Conservation (phyloP, 35 echinoderm and acorn worm genomes). For the Heliocidaris tuberculata region DNA sequence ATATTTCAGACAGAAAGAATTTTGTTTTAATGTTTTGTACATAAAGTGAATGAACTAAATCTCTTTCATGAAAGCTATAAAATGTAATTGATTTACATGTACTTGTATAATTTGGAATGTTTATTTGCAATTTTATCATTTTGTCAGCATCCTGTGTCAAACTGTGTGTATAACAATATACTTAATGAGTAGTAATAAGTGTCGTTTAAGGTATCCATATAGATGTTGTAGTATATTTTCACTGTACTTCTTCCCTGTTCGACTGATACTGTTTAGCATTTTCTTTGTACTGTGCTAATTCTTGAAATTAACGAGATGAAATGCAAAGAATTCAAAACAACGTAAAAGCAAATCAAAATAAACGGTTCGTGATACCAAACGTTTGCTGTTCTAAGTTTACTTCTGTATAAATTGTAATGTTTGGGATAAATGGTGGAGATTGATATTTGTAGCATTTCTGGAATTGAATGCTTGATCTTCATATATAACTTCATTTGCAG, state of each 20-base stretch:
- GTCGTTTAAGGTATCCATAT: not conserved
- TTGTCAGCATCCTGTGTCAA: not conserved
- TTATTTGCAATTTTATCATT: not conserved
- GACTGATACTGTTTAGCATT: not conserved
- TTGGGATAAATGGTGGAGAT: not conserved
- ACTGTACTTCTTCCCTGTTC: not conserved
- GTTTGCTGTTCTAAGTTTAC: not conserved
- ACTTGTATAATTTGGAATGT: not conserved
- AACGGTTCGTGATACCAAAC: not conserved
- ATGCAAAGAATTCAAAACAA: not conserved
- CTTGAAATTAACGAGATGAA: not conserved
- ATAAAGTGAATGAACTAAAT: not conserved
- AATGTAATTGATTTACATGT: not conserved
- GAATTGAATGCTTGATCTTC: too few species aligned
- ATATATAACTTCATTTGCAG: too few species aligned
- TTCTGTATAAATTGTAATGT: not conserved
- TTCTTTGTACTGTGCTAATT: conserved; percentile 3
- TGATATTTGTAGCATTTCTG: not conserved
- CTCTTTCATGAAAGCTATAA: not conserved
- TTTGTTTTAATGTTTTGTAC: not conserved
- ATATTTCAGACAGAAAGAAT: not conserved
- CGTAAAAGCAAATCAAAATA: not conserved
- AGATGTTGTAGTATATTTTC: not conserved
- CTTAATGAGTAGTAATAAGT: not conserved
- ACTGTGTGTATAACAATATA: not conserved